Base-by-base conservation (phyloP, 2,888 invertebrate species). In the Acleris cristana region DNA sequence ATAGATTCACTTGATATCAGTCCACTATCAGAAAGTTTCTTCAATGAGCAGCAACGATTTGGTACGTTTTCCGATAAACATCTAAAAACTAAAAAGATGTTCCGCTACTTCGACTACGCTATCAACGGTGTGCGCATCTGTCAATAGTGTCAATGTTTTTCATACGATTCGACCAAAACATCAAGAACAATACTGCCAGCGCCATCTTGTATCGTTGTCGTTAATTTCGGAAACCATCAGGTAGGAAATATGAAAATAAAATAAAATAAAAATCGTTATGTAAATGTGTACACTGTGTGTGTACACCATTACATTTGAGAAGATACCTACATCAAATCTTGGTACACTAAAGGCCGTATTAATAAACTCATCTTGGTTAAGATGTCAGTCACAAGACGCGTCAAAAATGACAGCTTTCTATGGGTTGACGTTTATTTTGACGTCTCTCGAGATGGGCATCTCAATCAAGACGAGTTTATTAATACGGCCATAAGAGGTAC, bases 91-190 rank as follows among this genome's bases (percentile, higher is more conserved):
- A 30, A 73, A 66, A 73, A 83, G 82, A 82, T 82, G 84, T 83
- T 79, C 77, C 60, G 55, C 73, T 56, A 48, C 14, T 40, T 40
- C 14, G 14, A 14, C 40, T 40, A 5, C 40, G 40, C 12, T 40
- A 14, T 14, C 40, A 40, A 74, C 72, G 70, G 74, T 78, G 81
- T 56, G 44, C 83, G 84, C 80, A 85, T 80, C 84, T 85, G 85
- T 84, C 86, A 86, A 76, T 71, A 69, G 82, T 85, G 85, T 83
- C 85, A 85, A 79, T 71, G 70, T 66, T 66, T 69, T 79, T 76
- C 75, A 74, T 73, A 74, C 76, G 10, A 23, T 23, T 26, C 34
- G 49, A 64, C 64, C 79, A 76, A 78, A 79, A 77, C 80, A 74
- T 14, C 12, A 40, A 40, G 14, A 14, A 40, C 79, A 75, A 73